These are phyloP conservation scores for Trichomycterus rosablanca DNA, from an alignment of 2,113 vertebrate species.

Conservation along the genomic window DNA sequence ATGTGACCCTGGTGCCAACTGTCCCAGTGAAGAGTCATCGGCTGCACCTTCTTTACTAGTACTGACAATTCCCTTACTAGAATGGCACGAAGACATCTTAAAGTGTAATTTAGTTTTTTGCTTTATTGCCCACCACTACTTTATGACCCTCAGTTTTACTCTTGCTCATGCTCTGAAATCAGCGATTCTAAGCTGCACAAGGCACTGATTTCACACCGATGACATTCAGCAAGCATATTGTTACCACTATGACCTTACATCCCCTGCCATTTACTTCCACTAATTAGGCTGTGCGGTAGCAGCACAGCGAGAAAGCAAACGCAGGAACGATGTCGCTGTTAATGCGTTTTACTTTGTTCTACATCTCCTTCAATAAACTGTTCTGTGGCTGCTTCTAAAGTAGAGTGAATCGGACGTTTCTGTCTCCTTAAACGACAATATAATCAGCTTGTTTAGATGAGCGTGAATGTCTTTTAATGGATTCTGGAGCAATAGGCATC, in stretches of 20 bases:
- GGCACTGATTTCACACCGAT: not conserved
- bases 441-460: slow-evolving; percentile 34
- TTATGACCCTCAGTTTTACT: too few species aligned
- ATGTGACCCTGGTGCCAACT: too few species aligned
- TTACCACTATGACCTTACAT: slow-evolving; percentile 10
- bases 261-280: slow-evolving; percentile 11
- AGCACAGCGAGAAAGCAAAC: not conserved
- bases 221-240: not conserved
- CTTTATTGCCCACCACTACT: too few species aligned
- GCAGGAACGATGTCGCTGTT: not conserved
- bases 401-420: not conserved
- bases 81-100: too few species aligned
- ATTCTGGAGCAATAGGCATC: slow-evolving; percentile 23
- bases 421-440: slow-evolving; percentile 19
- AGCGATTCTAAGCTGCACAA: too few species aligned
- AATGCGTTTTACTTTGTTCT: not conserved
- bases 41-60: too few species aligned
- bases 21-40: too few species aligned
- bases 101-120: too few species aligned
- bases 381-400: not conserved
- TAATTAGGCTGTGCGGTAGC: not conserved
- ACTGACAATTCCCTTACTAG: too few species aligned
- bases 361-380: slow-evolving; percentile 1
- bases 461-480: slow-evolving; percentile 33
- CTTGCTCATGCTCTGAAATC: too few species aligned